Conservation (phyloP, 2,797 vertebrate genomes). For the Vultur gryphus region DNA sequence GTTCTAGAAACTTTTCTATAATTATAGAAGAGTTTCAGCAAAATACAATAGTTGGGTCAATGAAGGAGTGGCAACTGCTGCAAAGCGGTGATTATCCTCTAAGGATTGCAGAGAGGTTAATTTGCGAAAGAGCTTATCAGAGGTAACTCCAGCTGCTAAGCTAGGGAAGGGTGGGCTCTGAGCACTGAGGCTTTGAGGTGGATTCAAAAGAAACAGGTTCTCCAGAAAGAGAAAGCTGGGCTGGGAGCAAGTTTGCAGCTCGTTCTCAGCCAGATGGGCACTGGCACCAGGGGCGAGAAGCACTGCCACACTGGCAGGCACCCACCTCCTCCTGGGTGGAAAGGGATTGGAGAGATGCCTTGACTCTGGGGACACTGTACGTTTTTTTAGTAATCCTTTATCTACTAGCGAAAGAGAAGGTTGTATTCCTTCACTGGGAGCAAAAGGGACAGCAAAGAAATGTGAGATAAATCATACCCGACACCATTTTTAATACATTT, state of each 20-base stretch:
- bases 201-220: not conserved
- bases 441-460: not conserved
- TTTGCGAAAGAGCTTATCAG: not conserved
- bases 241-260: not conserved
- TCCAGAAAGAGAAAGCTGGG: not conserved
- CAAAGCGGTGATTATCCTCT: not conserved
- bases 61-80: not conserved
- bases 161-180: not conserved
- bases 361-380: not conserved
- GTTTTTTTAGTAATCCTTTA: not conserved
- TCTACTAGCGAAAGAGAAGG: not conserved
- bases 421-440: not conserved
- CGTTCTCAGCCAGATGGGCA: not conserved
- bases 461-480: rapidly evolving
- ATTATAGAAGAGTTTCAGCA: not conserved
- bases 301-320: not conserved
- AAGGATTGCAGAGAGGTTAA: not conserved
- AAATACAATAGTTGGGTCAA: not conserved
- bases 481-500: not conserved
- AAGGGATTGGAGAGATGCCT: not conserved
- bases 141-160: not conserved
- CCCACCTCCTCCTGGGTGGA: not conserved
- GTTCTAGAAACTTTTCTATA: not conserved
- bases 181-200: not conserved
- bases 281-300: not conserved